Base-by-base conservation (phyloP, 2,888 invertebrate genomes). In the Eilema griseolum region DNA sequence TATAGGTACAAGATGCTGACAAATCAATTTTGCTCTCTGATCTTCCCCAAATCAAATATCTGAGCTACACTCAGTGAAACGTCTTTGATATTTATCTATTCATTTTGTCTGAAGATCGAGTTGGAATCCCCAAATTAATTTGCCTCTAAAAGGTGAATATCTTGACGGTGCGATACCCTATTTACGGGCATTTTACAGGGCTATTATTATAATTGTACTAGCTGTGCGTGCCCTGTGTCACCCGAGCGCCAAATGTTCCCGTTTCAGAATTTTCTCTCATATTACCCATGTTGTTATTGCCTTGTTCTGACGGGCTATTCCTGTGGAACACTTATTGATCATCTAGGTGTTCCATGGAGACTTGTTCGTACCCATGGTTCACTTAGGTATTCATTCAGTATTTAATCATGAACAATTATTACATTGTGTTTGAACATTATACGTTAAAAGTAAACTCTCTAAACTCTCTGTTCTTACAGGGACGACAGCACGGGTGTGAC, bases 41-140 rank as follows among this genome's bases (percentile, higher is more conserved):
- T 81, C 79, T 79, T 76, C 60, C 67, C 71, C 73, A 86, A 87
- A 87, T 88, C 86, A 86, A 87, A 88, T 86, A 84, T 85, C 84
- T 84, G 76, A 77, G 81, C 85, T 79, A 76, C 73, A 80, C 77
- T 81, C 77, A 72, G 81, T 80, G 81, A 83, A 82, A 81, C 81
- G 76, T 82, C 88, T 88, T 88, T 87, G 86, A 86, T 85, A 86
- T 86, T 82, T 75, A 82, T 80, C 83, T 81, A 83, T 82, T 86
- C 85, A 85, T 84, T 86, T 85, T 82, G 80, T 84, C 81, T 86
- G 83, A 82, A 86, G 86, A 85, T 86, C 83, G 84, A 86, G 83
- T 83, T 86, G 86, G 84, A 84, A 84, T 87, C 83, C 82, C 75
- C 80, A 84, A 86, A 88, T 88, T 86, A 88, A 87, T 87, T 85